Evolutionary conservation across 2,797 vertebrate genomes (phyloP).

Genomic region (Iguana delicatissima): DNA sequence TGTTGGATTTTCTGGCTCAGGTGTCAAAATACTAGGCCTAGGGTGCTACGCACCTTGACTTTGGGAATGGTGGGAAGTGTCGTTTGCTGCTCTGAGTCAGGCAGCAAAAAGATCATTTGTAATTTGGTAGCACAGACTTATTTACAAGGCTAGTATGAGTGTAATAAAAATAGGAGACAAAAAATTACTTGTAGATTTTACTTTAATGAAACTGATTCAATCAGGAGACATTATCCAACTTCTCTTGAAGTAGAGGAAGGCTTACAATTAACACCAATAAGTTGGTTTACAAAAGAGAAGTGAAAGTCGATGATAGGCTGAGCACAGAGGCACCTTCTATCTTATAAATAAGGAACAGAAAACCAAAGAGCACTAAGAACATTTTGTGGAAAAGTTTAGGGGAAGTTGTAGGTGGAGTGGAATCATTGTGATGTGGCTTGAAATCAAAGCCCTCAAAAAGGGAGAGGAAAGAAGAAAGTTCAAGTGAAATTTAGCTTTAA

Average conservation of each 20-base stretch:
- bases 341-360: conserved; percentile 50
- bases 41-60: too few species aligned
- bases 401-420: conserved; percentile 20
- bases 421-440: background rate
- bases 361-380: conserved; percentile 48
- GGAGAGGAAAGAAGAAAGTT: background rate
- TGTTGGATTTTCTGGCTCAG: background rate
- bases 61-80: too few species aligned
- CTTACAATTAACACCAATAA: background rate
- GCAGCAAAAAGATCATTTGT: background rate
- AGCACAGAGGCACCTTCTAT: conserved; percentile 21
- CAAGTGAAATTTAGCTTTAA: conserved; percentile 27
- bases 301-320: conserved; percentile 48
- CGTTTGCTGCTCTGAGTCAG: too few species aligned
- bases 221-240: background rate
- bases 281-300: conserved; percentile 44
- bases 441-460: conserved; percentile 47
- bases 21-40: background rate
- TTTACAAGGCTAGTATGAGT: background rate
- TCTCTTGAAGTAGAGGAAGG: conserved; percentile 14
- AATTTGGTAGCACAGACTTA: background rate
- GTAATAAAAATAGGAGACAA: background rate
- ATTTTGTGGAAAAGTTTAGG: background rate
- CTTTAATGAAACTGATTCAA: conserved; percentile 31
- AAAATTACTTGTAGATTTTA: background rate